Base-by-base conservation (phyloP, 2,113 vertebrate genomes). In the Oryzias curvinotus region DNA sequence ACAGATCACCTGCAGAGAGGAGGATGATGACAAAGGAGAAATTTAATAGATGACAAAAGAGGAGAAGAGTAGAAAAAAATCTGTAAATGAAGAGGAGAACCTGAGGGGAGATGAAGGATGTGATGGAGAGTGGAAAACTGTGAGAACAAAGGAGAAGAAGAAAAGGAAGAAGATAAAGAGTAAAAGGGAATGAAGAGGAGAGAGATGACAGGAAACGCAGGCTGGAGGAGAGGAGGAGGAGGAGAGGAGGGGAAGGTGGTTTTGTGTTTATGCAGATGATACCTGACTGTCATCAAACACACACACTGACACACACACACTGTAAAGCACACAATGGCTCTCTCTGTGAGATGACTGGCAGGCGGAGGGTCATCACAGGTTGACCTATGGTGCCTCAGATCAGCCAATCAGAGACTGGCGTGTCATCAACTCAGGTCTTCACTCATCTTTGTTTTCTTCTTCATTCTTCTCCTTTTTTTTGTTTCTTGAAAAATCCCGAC, bases 1-100 rank as follows among this genome's bases (percentile, higher is more conserved):
- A 88, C 97, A 99, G 47, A 99, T 92, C 55, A 98, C 96, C 97
- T 99, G 87, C 7, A 52, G 57, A 57, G 1, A 52, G 26, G 4
- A 41, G 62, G 5, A 21, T 2, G 12, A 45, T 14, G 8, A 19
- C 1, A 12, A 79, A 8, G 4, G 2, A 60, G 1, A n/a, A 23
- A 23, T 23, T 2, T 19, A 56, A 17, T 7, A n/a, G 21, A 6
- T 12, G 5, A 16, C 19, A 23, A 23, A 23, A 25, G 6, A 15
- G 47, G 45, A 47, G 2, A 4, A 28, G 26, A 28, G 26, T 28
- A 28, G 26, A 28, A 28, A 28, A 28, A 28, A 28, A 28, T 28
- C 26, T 28, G 5, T 23, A 23, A 23, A 23, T 23, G 21, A 23
- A 23, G 21, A 2, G 21, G 21, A 23, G 26, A 36, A 36, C 36